Evolutionary conservation across 1,140 invertebrate species (phyloP).

Genomic region (Holotrichia oblita): DNA sequence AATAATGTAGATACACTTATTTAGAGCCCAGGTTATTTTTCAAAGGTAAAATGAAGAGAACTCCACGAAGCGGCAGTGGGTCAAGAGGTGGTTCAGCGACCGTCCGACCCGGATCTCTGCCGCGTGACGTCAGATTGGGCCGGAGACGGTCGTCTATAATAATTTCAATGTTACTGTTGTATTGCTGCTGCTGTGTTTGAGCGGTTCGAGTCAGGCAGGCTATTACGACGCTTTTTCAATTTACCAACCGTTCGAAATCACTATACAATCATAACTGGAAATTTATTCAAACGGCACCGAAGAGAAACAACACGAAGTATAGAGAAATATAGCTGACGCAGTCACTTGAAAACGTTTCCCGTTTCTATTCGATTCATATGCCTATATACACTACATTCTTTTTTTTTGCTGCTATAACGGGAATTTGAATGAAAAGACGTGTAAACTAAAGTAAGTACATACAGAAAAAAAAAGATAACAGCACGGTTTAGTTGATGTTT

Average conservation of each 20-base stretch:
- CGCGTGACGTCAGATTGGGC: slow-evolving; percentile 20
- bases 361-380: not conserved
- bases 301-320: not conserved
- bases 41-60: slow-evolving; percentile 29
- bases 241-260: not conserved
- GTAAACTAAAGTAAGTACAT: not conserved
- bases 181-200: not conserved
- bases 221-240: not conserved
- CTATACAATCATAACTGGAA: not conserved
- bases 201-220: not conserved
- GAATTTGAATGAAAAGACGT: not conserved
- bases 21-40: slow-evolving; percentile 1
- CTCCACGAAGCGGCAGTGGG: slow-evolving; percentile 13
- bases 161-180: slow-evolving; percentile 24
- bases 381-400: not conserved
- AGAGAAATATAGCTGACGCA: not conserved
- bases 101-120: slow-evolving; percentile 39
- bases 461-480: not conserved
- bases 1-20: not conserved
- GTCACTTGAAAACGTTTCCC: not conserved
- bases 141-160: slow-evolving; percentile 35
- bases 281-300: slow-evolving; percentile 1
- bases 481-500: not conserved
- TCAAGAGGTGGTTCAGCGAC: slow-evolving; percentile 41
- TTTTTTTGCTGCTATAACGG: not conserved